Conservation (phyloP, 2,888 invertebrate genomes). For the Chrysina gloriosa region DNA sequence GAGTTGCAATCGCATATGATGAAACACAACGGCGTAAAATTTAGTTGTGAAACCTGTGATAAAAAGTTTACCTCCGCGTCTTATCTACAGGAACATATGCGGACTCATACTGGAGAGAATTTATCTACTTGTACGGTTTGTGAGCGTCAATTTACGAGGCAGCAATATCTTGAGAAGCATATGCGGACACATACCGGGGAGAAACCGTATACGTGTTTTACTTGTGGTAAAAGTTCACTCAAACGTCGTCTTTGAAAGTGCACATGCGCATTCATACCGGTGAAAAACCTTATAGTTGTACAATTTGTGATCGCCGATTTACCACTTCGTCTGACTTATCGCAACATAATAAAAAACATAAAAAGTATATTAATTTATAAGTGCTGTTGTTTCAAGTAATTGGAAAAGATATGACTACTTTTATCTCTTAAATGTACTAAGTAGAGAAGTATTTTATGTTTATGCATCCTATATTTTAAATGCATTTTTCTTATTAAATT, state of each 20-base stretch:
- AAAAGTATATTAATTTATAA: constrained; percentile 60
- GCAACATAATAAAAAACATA: constrained; percentile 60
- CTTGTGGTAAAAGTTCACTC: constrained; percentile 62
- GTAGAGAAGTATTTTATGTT: no score
- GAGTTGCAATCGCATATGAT: constrained; percentile 60
- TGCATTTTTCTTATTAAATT: neutral
- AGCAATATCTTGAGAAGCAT: constrained; percentile 68
- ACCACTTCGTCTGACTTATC: constrained; percentile 61
- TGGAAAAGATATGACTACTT: constrained; percentile 4
- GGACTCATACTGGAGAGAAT: constrained; percentile 63
- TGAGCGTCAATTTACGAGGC: constrained; percentile 67
- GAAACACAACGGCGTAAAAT: constrained; percentile 61
- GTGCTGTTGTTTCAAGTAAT: neutral
- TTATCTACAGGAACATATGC: constrained; percentile 58
- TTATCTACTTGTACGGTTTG: constrained; percentile 63
- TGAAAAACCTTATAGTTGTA: constrained; percentile 61
- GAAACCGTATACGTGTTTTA: constrained; percentile 60
- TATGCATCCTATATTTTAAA: no score
- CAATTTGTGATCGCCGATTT: constrained; percentile 59
- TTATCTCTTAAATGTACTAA: neutral
- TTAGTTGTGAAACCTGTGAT: constrained; percentile 59
- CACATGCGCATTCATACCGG: constrained; percentile 61
- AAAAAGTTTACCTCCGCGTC: constrained; percentile 61
- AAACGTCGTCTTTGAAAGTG: constrained; percentile 61
- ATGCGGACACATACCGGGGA: constrained; percentile 67